Conservation (phyloP, 2,797 vertebrate species). For the Danio tinwini region DNA sequence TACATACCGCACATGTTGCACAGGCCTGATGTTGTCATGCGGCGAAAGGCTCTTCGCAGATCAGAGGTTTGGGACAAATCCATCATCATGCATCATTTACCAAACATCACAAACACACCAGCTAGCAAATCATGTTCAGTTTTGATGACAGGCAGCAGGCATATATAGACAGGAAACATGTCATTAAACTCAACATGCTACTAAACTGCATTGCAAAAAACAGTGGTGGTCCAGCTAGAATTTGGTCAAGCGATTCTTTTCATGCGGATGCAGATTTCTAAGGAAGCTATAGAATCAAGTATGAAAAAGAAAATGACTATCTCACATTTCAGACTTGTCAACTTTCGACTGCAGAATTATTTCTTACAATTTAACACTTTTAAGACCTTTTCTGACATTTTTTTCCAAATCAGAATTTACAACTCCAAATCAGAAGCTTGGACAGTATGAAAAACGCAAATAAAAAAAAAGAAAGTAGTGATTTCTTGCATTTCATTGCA, state of each 20-base stretch:
- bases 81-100: slow-evolving; percentile 17
- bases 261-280: background rate
- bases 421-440: too few species aligned
- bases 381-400: too few species aligned
- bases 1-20: slow-evolving; percentile 71
- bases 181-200: background rate
- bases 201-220: background rate
- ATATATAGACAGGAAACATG: background rate
- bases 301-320: too few species aligned
- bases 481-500: too few species aligned
- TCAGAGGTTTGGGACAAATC: slow-evolving; percentile 74
- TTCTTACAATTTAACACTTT: too few species aligned
- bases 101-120: slow-evolving; percentile 20
- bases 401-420: too few species aligned
- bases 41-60: slow-evolving; percentile 69
- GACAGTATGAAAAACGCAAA: too few species aligned
- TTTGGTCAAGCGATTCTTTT: background rate
- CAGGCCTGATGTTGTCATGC: slow-evolving; percentile 70
- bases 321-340: too few species aligned
- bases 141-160: background rate
- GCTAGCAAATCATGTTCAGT: slow-evolving; percentile 1
- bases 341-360: too few species aligned
- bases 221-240: too few species aligned
- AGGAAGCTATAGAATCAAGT: too few species aligned
- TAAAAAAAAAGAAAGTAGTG: too few species aligned